Base-by-base conservation (phyloP, 2,888 invertebrate genomes). In the Eledone cirrhosa region DNA sequence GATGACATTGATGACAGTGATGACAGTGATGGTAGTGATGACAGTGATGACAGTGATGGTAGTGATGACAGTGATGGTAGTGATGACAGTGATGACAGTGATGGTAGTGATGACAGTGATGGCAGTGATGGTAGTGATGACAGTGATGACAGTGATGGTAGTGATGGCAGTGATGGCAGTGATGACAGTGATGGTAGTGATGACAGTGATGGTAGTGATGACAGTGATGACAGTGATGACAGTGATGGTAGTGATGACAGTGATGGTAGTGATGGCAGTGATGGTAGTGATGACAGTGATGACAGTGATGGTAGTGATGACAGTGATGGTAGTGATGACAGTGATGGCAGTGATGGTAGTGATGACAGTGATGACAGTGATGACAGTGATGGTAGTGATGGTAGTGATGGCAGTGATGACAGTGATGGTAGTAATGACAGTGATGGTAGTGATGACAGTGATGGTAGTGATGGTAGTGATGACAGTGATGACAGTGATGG, bases 401-500 rank as follows among this genome's bases (percentile, higher is more conserved):
- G 27, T 77, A 69, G 27, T 63, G 77, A 19, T 8, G 67, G 29
- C 24, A 24, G 19, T 72, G 72, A 27, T 72, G 24, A 24, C 24
- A 24, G 24, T 69, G 48, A 69, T 53, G 63, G 19, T 69, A 16
- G 19, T 22, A 19, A n/a, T 19, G 19, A 16, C 27, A 65, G 16
- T 77, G 77, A 19, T 24, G 24, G n/a, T 72, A 24, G n/a, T 72
- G 72, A 16, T 72, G 72, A 22, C 29, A 27, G n/a, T 72, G 72
- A 22, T 72, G 72, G 19, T 72, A 27, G n/a, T 72, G 72, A n/a
- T 59, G 59, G 19, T 59, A 19, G n/a, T 59, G 16, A 19, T 59
- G 59, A 19, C n/a, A 67, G 72, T 77, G 53, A 53, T 77, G 65
- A 67, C 41, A 78, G 78, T 78, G 65, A 67, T 78, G 65, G 76